Conservation (phyloP, 2,888 invertebrate genomes). For the Phengaris alcon region DNA sequence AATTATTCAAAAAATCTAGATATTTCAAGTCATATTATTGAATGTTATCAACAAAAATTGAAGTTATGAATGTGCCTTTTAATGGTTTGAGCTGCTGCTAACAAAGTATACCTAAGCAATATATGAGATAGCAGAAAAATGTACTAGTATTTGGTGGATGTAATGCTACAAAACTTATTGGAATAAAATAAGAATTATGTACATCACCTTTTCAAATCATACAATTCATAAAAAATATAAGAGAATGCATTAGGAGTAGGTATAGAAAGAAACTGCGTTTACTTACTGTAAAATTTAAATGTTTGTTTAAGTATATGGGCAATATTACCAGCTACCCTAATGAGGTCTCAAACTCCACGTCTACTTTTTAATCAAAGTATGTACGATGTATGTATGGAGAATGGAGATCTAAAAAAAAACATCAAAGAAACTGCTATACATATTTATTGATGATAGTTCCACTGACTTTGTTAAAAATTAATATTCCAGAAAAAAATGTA, state of each 20-base stretch:
- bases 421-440: neutral
- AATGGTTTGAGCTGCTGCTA: constrained; percentile 11
- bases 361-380: neutral
- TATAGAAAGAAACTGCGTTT: too few relatives aligned
- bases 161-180: neutral
- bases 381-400: neutral
- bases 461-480: neutral
- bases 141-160: neutral
- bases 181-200: neutral
- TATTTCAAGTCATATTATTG: neutral
- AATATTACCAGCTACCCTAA: neutral
- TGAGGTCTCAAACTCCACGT: neutral
- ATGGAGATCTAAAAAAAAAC: neutral
- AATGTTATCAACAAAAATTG: neutral
- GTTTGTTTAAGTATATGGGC: neutral
- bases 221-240: neutral
- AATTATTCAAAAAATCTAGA: neutral
- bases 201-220: neutral
- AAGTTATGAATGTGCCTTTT: constrained; percentile 24
- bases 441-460: neutral
- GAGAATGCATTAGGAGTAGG: neutral
- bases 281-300: neutral
- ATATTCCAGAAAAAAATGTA: neutral
- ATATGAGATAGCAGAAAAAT: neutral
- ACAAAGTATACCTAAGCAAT: neutral